These are phyloP conservation scores for Clinocottus analis DNA, from an alignment of 2,113 vertebrate species.

Conservation along the genomic window DNA sequence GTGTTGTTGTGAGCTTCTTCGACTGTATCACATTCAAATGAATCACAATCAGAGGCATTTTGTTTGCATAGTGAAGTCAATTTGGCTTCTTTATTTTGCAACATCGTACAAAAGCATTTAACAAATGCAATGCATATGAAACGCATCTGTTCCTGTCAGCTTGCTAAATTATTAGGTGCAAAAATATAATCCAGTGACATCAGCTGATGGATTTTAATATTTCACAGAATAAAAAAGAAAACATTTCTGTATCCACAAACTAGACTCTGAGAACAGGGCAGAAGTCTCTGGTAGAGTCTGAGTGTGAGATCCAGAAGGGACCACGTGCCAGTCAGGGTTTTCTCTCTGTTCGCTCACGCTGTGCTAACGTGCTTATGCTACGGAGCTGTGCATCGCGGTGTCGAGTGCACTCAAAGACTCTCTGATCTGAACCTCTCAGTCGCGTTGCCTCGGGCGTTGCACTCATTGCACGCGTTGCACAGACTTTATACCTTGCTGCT, in stretches of 20 bases:
- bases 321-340: neutral
- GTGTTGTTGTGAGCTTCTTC: neutral
- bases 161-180: neutral
- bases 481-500: neutral
- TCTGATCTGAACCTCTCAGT: neutral
- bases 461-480: neutral
- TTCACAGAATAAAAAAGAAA: neutral
- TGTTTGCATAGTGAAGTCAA: neutral
- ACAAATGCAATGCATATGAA: neutral
- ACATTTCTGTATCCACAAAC: neutral
- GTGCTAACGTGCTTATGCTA: neutral
- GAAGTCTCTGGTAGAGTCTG: neutral
- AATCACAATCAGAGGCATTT: neutral
- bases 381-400: neutral
- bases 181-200: neutral
- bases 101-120: neutral
- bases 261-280: neutral
- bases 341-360: neutral
- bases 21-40: neutral
- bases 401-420: neutral
- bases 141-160: neutral
- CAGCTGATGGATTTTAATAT: neutral
- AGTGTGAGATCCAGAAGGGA: neutral
- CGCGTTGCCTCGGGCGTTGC: neutral
- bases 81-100: neutral